Percentiles rank a stretch among this genome's conserved stretches.
Evolutionary conservation across 1,140 invertebrate genomes (phyloP).

Genomic region (Saccostrea glomerata): DNA sequence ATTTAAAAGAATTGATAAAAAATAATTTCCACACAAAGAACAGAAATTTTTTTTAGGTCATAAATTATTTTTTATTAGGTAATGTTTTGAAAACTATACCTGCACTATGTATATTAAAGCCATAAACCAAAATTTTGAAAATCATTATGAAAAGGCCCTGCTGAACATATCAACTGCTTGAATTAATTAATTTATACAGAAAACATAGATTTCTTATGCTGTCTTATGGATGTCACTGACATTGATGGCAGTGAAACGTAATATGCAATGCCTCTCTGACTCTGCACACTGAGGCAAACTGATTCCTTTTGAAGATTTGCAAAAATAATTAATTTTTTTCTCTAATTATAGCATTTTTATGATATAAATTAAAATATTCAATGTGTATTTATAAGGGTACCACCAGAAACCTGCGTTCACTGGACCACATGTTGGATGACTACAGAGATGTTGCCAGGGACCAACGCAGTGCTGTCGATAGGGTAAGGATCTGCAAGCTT

Average conservation of each 20-base stretch:
- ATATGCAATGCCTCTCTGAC: no score
- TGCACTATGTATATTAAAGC: no score
- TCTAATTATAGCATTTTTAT: background rate
- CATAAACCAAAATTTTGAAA: no score
- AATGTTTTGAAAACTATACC: no score
- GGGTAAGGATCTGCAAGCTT: conserved; percentile 56
- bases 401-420: conserved; percentile 70
- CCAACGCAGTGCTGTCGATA: conserved; percentile 69
- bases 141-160: no score
- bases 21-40: background rate
- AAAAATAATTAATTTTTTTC: background rate
- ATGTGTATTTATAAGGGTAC: conserved; percentile 67
- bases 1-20: background rate
- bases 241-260: no score
- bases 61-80: background rate
- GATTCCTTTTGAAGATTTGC: no score
- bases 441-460: conserved; percentile 70
- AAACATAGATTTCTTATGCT: no score
- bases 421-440: conserved; percentile 74
- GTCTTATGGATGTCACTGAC: no score
- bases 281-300: no score
- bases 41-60: background rate
- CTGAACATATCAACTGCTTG: no score
- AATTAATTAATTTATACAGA: no score
- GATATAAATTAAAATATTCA: background rate